Base-by-base conservation (phyloP, 2,888 invertebrate species). In the Chaetoderma sp. region DNA sequence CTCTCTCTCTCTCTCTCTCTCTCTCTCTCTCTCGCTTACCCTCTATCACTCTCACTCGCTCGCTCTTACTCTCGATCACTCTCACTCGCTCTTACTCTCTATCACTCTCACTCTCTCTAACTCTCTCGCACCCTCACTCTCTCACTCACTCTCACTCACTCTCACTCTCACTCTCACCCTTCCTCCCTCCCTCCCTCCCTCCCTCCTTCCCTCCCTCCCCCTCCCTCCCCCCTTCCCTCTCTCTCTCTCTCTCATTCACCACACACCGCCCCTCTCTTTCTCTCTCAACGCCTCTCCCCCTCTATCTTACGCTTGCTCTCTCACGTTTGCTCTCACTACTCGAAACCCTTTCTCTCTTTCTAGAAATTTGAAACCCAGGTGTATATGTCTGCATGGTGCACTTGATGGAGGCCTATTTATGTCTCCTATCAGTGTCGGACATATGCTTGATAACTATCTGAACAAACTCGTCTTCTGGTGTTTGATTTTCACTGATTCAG, bases 331-430 rank as follows among this genome's bases (percentile, higher is more conserved):
- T 60, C 0, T 30, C 33, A 23, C 49, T 32, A n/a, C 58, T 58
- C 47, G 23, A 30, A 45, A 47, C 30, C 33, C 36, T 47, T 50
- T 60, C 64, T 36, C 21, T 60, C 64, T 49, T 23, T 63, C 52
- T 47, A n/a, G n/a, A n/a, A n/a, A n/a, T n/a, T n/a, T n/a, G n/a
- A n/a, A n/a, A n/a, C n/a, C n/a, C n/a, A n/a, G n/a, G n/a, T n/a
- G n/a, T n/a, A n/a, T n/a, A n/a, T n/a, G n/a, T n/a, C n/a, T n/a
- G n/a, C n/a, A n/a, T n/a, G n/a, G n/a, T n/a, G n/a, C n/a, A n/a
- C n/a, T n/a, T n/a, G n/a, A n/a, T n/a, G n/a, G n/a, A n/a, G n/a
- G n/a, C n/a, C n/a, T n/a, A n/a, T n/a, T n/a, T n/a, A n/a, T n/a
- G n/a, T n/a, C n/a, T n/a, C n/a, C n/a, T n/a, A n/a, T n/a, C n/a